A percentile compares a stretch with the other conserved stretches of the same genome.
Conservation (phyloP, 2,113 vertebrate genomes). For the Ariopsis seemanni region DNA sequence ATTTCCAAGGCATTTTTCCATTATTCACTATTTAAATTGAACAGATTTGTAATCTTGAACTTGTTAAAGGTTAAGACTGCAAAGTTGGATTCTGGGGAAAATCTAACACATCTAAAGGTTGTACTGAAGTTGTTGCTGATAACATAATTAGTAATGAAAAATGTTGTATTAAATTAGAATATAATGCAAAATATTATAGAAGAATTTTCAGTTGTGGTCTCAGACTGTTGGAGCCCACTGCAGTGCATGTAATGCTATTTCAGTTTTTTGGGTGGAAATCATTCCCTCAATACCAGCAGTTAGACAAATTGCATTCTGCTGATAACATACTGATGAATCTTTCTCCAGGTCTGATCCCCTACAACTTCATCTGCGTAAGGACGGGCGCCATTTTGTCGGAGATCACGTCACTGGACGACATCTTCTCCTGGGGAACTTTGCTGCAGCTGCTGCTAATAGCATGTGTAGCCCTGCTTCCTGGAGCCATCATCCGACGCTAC, state of each 20-base stretch:
- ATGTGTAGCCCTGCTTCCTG: slow-evolving; percentile 84
- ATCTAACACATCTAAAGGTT: background rate
- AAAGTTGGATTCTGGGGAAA: no score
- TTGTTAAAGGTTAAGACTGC: background rate
- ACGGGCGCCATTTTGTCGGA: slow-evolving; percentile 92
- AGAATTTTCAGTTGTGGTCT: background rate
- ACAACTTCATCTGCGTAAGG: slow-evolving; percentile 97
- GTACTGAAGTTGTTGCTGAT: background rate
- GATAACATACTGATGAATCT: background rate
- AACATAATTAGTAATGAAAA: background rate
- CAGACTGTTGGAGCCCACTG: background rate
- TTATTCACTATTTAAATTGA: background rate
- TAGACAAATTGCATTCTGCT: background rate
- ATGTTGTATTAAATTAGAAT: background rate
- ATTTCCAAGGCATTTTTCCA: no score
- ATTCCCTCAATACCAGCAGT: background rate
- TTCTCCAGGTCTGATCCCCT: slow-evolving; percentile 87
- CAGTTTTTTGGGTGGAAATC: background rate
- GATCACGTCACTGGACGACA: slow-evolving; percentile 87
- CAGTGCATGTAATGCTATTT: background rate
- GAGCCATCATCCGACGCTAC: slow-evolving; percentile 85
- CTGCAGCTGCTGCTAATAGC: slow-evolving; percentile 89
- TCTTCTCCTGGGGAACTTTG: slow-evolving; percentile 90
- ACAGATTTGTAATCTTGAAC: background rate
- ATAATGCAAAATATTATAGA: background rate